Evolutionary conservation across 2,113 vertebrate genomes (phyloP).

Genomic region (Alligator mississippiensis): DNA sequence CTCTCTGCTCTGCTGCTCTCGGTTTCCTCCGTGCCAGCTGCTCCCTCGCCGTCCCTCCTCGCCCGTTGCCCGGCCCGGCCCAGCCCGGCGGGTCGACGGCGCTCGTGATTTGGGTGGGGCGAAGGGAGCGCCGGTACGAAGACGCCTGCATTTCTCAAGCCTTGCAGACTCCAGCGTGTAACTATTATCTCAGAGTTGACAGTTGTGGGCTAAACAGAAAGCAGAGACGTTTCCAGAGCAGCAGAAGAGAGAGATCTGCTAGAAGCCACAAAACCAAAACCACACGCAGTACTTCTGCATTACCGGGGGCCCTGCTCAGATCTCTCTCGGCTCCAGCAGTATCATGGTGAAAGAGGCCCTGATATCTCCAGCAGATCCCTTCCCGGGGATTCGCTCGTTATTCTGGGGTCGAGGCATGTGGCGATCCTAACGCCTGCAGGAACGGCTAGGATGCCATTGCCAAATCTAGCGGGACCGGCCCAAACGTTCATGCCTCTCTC

Average conservation of each 20-base stretch:
- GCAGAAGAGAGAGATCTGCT: conserved; percentile 75
- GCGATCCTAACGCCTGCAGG: neutral
- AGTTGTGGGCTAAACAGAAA: conserved; percentile 76
- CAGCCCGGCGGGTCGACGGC: fast-evolving
- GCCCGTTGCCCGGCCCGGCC: fast-evolving
- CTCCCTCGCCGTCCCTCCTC: fast-evolving
- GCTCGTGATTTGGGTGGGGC: neutral
- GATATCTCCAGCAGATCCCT: neutral
- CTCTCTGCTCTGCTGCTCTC: neutral
- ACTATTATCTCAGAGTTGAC: conserved; percentile 73
- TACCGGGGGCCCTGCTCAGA: neutral
- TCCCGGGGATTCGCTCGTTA: neutral
- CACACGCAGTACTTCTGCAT: conserved; percentile 65
- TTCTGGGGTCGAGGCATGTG: fast-evolving
- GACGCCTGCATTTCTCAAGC: neutral
- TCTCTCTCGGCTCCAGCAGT: neutral
- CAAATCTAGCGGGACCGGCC: neutral
- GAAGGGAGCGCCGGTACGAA: fast-evolving
- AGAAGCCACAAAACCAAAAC: conserved; percentile 80
- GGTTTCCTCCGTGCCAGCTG: neutral
- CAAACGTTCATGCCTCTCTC: too few relatives aligned
- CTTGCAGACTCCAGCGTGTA: neutral
- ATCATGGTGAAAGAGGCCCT: neutral
- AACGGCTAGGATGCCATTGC: neutral
- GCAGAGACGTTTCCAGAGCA: conserved; percentile 79